These are phyloP conservation scores for Danionella cerebrum DNA, from an alignment of 2,113 vertebrate species.

Conservation along the genomic window DNA sequence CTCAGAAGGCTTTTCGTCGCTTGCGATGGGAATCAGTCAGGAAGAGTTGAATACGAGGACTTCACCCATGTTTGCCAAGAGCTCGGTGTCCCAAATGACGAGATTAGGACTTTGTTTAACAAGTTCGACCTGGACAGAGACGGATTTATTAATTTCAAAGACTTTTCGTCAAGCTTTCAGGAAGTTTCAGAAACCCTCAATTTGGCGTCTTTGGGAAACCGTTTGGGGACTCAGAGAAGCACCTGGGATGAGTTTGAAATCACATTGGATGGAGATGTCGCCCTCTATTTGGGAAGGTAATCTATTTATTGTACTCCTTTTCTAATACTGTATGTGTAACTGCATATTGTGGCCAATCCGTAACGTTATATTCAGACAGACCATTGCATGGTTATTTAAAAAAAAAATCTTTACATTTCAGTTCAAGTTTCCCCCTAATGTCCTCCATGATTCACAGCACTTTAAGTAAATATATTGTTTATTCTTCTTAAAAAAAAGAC, in stretches of 20 bases:
- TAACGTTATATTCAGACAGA: too few species aligned
- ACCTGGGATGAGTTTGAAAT: slow-evolving; percentile 61
- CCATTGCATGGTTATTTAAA: too few species aligned
- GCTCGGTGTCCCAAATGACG: slow-evolving; percentile 52
- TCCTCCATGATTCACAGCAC: too few species aligned
- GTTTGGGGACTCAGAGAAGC: neutral
- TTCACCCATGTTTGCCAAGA: slow-evolving; percentile 63
- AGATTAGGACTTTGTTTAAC: slow-evolving; percentile 56
- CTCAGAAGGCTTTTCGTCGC: slow-evolving; percentile 62
- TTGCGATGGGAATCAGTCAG: slow-evolving; percentile 67
- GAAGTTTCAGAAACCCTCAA: slow-evolving; percentile 62
- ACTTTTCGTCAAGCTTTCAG: slow-evolving; percentile 60
- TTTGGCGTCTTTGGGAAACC: slow-evolving; percentile 40
- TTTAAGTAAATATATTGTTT: too few species aligned
- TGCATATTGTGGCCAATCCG: too few species aligned
- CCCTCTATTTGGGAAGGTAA: slow-evolving; percentile 58
- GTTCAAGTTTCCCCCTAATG: too few species aligned
- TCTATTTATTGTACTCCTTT: too few species aligned
- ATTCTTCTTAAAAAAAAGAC: too few species aligned
- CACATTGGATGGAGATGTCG: slow-evolving; percentile 47
- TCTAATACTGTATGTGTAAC: too few species aligned
- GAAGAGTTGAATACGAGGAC: slow-evolving; percentile 64
- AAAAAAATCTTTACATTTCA: too few species aligned
- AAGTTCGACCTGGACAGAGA: slow-evolving; percentile 60
- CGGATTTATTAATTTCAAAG: slow-evolving; percentile 61